These are phyloP conservation scores for Barnardius zonarius DNA, from an alignment of 2,113 vertebrate genomes.

Conservation along the genomic window DNA sequence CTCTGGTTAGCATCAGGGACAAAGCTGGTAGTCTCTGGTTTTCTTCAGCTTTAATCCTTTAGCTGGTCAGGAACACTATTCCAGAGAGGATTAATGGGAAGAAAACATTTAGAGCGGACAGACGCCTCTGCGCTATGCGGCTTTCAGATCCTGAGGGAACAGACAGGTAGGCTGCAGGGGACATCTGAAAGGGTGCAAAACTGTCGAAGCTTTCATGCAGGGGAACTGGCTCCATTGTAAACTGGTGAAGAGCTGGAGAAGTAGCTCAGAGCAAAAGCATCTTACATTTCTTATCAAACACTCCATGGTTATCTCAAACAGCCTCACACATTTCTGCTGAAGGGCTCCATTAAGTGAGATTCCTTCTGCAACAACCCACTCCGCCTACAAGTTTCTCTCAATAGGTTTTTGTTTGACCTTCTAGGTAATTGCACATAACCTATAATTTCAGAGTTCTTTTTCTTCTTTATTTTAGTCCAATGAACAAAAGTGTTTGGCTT, in stretches of 20 bases:
- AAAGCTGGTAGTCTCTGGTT: slow-evolving; percentile 21
- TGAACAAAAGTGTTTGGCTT: neutral
- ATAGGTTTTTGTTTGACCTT: slow-evolving; percentile 22
- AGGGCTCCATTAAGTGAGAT: neutral
- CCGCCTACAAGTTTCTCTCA: neutral
- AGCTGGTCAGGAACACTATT: neutral
- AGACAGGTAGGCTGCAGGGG: neutral
- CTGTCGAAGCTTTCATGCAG: neutral
- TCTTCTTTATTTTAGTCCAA: neutral
- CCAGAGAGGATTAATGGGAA: neutral
- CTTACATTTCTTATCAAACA: slow-evolving; percentile 18
- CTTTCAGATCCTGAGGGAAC: neutral
- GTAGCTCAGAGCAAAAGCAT: slow-evolving; percentile 7
- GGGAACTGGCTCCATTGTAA: neutral
- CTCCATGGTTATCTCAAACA: slow-evolving; percentile 34
- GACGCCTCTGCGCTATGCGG: neutral
- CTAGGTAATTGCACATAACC: neutral
- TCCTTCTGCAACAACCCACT: neutral
- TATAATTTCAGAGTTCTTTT: neutral
- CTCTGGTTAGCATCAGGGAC: slow-evolving; percentile 17
- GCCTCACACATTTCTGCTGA: neutral
- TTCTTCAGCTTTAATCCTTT: slow-evolving; percentile 43
- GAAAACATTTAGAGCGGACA: neutral
- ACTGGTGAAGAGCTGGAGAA: neutral
- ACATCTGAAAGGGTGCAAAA: neutral